Evolutionary conservation across 2,797 vertebrate species (phyloP), one percentile per base, ranked within the genome.

Genomic region (Harpagifer antarcticus): DNA sequence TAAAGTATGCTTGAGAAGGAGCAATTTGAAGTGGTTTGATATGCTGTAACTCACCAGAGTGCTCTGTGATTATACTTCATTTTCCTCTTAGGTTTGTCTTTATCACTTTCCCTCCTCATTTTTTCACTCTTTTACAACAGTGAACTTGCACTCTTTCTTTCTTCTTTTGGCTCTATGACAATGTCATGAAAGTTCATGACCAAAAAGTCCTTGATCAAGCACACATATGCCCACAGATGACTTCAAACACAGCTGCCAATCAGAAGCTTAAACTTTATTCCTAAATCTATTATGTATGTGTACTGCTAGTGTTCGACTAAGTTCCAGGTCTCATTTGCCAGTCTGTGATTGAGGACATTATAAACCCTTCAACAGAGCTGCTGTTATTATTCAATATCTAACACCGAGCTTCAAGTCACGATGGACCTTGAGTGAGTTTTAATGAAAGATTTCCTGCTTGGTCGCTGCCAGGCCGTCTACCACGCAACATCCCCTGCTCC

Each of bases 381-480:
- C 71, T 78, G 66, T 77, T 84, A 74, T 81, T 78, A 81, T 85
- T 88, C 55, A 71, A 65, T 81, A 83, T 88, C 79, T 72, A 63
- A 70, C 80, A 79, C 82, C 76, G 59, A 78, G 80, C 83, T 85
- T 82, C 48, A 68, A 84, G 84, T 87, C 80, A 73, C 65, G 81
- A 86, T 76, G 77, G 83, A 70, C 68, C 16, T 63, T 88, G 83
- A 92, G 82, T 76, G 83, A 86, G 71, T 89, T 90, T 92, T 91
- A 92, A 92, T 93, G 86, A 91, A 90, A 93, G 90, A 90, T 92
- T 92, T 92, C 92, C 92, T 92, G 88, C 83, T 70, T 31, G 19
- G 65, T 72, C 54, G 50, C 80, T 83, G 84, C 79, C 83, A 85
- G 82, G 59, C 69, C 5, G 5, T 84, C 77, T 85, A 79, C 84